These are phyloP conservation scores for Psilopsiagon aurifrons DNA, from an alignment of 2,113 vertebrate species.

Conservation along the genomic window DNA sequence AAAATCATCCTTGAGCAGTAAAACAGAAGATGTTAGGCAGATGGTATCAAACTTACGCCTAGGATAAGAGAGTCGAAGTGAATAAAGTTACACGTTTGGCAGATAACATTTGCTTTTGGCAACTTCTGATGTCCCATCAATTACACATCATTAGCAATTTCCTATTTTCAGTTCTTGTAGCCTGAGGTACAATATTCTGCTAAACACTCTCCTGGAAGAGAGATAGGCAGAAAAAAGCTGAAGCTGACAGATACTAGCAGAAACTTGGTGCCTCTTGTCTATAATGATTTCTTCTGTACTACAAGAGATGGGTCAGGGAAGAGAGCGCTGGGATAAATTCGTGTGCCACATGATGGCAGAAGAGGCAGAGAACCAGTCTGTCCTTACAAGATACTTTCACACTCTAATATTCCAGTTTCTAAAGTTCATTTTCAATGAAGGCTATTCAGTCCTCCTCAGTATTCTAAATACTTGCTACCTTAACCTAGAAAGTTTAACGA, in stretches of 20 bases:
- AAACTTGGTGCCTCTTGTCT: not conserved
- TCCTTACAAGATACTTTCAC: not conserved
- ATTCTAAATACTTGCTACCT: not conserved
- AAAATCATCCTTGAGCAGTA: not conserved
- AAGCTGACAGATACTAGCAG: not conserved
- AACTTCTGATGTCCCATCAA: not conserved
- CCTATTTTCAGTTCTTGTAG: not conserved
- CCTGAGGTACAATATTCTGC: slow-evolving; percentile 1
- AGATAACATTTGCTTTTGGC: slow-evolving; percentile 40
- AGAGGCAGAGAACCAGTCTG: not conserved
- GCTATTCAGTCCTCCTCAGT: not conserved
- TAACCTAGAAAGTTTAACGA: not conserved
- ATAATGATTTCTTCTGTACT: not conserved
- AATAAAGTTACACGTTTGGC: slow-evolving; percentile 1
- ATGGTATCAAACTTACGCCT: not conserved
- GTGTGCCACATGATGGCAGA: not conserved
- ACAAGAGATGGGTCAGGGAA: not conserved
- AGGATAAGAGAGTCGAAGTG: not conserved
- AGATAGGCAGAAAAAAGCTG: not conserved
- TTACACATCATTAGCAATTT: slow-evolving; percentile 11
- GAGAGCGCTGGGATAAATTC: not conserved
- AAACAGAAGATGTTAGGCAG: not conserved
- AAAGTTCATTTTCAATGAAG: not conserved
- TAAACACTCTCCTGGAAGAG: not conserved
- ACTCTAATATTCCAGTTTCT: not conserved